Conservation (phyloP, 2,797 vertebrate genomes). For the Sciaenops ocellatus region DNA sequence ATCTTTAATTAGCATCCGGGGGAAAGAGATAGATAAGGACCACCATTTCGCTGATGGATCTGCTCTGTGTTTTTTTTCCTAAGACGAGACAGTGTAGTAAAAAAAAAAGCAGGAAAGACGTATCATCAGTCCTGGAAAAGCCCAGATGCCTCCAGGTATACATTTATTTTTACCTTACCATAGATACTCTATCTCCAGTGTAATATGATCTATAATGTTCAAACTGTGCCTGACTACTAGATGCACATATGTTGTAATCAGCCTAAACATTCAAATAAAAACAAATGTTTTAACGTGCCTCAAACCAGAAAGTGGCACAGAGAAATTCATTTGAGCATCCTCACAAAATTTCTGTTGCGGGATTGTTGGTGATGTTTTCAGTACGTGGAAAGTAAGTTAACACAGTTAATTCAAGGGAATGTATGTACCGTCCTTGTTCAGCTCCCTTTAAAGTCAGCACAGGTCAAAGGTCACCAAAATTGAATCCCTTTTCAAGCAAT, state of each 20-base stretch:
- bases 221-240: background rate
- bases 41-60: constrained; percentile 74
- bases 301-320: background rate
- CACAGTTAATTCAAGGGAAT: background rate
- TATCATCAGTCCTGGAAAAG: constrained; percentile 39
- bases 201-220: background rate
- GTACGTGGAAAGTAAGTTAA: background rate
- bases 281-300: background rate
- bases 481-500: background rate
- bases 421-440: background rate
- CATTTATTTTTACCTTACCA: constrained; percentile 9
- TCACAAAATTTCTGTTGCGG: background rate
- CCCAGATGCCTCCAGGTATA: constrained; percentile 28
- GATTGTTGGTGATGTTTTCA: background rate
- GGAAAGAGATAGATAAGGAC: constrained; percentile 75
- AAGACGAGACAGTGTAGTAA: constrained; percentile 35
- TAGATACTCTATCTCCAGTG: background rate
- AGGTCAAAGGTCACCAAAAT: background rate
- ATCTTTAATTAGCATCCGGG: constrained; percentile 82
- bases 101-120: constrained; percentile 18
- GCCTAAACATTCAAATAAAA: background rate
- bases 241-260: background rate
- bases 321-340: background rate
- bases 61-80: constrained; percentile 41
- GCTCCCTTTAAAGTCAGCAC: no score